phyloP scores from a whole-genome alignment of 2,113 vertebrate species.

The Ptilonorhynchus violaceus region DNA sequence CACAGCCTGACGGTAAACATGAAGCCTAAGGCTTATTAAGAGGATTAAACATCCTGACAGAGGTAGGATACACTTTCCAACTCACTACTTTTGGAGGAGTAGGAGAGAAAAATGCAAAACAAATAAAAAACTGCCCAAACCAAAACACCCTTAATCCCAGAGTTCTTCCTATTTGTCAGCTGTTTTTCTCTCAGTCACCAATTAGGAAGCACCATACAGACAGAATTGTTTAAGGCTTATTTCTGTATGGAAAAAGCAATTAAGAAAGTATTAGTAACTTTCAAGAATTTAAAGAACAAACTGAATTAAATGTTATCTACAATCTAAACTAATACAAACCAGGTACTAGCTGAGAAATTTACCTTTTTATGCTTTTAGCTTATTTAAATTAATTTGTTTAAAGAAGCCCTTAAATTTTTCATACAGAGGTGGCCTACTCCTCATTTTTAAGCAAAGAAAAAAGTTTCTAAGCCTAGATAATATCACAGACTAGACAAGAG shows the following conservation, averaged over 20 bases:
- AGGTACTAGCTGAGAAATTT: neutral
- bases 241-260: neutral
- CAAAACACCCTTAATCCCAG: neutral
- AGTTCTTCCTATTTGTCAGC: neutral
- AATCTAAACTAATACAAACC: neutral
- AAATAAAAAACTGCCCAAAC: neutral
- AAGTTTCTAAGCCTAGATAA: neutral
- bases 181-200: neutral
- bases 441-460: neutral
- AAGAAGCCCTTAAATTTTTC: neutral
- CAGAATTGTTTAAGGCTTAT: neutral
- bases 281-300: neutral
- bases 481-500: neutral
- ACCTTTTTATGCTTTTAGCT: neutral
- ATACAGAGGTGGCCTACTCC: neutral
- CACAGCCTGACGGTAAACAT: neutral
- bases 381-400: neutral
- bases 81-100: neutral
- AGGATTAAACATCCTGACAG: conserved; percentile 3
- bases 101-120: neutral
- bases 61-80: neutral
- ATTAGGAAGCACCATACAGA: neutral
- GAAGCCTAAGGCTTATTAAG: neutral
- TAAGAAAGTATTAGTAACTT: neutral
- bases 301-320: neutral